Conservation (phyloP, 1,140 invertebrate species). For the Papilio polytes region DNA sequence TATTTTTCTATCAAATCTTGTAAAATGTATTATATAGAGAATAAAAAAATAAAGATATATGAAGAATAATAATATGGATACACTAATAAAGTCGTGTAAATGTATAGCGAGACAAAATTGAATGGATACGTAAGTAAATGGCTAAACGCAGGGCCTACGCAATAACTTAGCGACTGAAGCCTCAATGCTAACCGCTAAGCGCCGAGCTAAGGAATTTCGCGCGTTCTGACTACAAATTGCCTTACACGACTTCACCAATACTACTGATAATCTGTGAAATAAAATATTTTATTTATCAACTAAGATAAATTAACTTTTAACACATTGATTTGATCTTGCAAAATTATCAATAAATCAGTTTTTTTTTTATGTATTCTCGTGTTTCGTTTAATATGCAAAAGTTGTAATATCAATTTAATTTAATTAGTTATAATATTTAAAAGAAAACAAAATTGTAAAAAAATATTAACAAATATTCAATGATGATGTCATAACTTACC, state of each 20-base stretch:
- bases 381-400: too few relatives aligned
- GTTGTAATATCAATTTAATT: too few relatives aligned
- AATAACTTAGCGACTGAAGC: constrained; percentile 51
- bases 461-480: not conserved
- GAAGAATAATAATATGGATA: not conserved
- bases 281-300: not conserved
- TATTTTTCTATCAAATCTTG: too few relatives aligned
- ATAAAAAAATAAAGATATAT: too few relatives aligned
- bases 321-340: too few relatives aligned
- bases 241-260: constrained; percentile 20
- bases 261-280: not conserved
- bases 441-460: not conserved
- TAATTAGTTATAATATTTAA: not conserved
- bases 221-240: constrained; percentile 42
- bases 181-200: constrained; percentile 53
- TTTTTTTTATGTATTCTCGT: too few relatives aligned
- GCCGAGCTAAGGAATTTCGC: constrained; percentile 34
- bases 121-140: constrained; percentile 12
- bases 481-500: not conserved
- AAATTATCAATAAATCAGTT: too few relatives aligned
- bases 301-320: too few relatives aligned
- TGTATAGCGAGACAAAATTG: constrained; percentile 20
- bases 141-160: constrained; percentile 36
- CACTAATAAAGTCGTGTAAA: constrained; percentile 31
- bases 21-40: too few relatives aligned